Evolutionary conservation across 2,888 invertebrate genomes (phyloP), one percentile per base, ranked within the genome.

Genomic region (Biston betularia): DNA sequence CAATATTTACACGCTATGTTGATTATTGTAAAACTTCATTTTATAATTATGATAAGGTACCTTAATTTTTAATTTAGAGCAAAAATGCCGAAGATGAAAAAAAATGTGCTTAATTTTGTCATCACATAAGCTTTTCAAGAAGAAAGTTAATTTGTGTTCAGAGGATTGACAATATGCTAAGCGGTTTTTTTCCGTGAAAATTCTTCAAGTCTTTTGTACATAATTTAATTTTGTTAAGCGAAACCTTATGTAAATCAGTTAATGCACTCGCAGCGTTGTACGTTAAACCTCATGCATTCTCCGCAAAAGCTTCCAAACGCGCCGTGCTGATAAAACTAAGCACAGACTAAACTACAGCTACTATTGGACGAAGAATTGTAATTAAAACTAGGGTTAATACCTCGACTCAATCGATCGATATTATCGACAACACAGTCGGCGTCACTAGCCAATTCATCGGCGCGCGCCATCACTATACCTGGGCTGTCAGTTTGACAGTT

Each of bases 311-410:
- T 68, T 64, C 63, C 57, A 69, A 63, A 58, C 49, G 65, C 55
- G 49, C 59, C 71, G 84, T 83, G 83, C 78, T 85, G 87, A 87
- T 80, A 89, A 88, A 88, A 87, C 87, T 88, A 90, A 89, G 88
- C 89, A 87, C 85, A 77, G 75, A 81, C 80, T 73, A 83, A 77
- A 74, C 92, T 92, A 92, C 87, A 69, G 77, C 92, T 91, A 91
- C 89, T 69, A 80, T 88, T 92, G 93, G 92, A 92, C 92, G 92
- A 92, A 90, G 84, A 89, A 82, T 86, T 87, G 77, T 88, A 86
- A 87, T 85, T 84, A 86, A 84, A 84, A 79, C 78, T 83, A 73
- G 78, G 82, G 82, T 88, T 87, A 89, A 84, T 78, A 68, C 73
- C 72, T 75, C 71, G 81, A 79, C 72, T 80, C 77, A 79, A 82